These are phyloP conservation scores for Riparia riparia DNA, from an alignment of 2,113 vertebrate genomes.

Conservation along the genomic window DNA sequence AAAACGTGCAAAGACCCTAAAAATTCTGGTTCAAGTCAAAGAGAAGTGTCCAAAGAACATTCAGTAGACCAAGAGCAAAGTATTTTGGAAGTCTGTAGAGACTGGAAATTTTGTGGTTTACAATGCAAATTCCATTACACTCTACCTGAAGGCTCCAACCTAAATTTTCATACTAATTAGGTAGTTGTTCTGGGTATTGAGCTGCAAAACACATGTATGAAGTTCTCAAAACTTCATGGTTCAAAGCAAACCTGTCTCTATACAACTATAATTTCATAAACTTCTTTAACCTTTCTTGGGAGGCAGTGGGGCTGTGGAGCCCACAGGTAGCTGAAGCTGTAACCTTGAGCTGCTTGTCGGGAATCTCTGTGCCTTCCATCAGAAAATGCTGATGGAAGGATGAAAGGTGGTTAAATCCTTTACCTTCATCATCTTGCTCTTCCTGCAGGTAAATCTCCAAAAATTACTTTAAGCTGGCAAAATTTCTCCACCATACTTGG, in stretches of 20 bases:
- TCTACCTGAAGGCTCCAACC: background rate
- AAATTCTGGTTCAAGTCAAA: background rate
- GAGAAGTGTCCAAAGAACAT: background rate
- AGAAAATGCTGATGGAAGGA: background rate
- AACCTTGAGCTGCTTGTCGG: background rate
- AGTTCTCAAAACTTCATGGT: background rate
- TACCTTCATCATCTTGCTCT: background rate
- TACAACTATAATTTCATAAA: background rate
- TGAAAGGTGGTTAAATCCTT: background rate
- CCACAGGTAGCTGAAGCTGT: background rate
- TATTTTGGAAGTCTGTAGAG: background rate
- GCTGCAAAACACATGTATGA: background rate
- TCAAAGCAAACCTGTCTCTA: background rate
- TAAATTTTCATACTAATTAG: background rate
- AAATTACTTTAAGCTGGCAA: background rate
- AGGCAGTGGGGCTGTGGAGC: rapidly evolving
- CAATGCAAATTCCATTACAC: background rate
- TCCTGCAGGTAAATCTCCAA: background rate
- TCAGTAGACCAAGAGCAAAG: background rate
- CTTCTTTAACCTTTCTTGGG: background rate
- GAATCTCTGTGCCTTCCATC: background rate
- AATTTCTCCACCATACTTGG: background rate
- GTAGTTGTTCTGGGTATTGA: background rate
- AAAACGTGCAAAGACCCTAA: background rate
- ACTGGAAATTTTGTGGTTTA: background rate